phyloP scores from a whole-genome alignment of 2,797 vertebrate genomes.

The Spinibarbus caldwelli region DNA sequence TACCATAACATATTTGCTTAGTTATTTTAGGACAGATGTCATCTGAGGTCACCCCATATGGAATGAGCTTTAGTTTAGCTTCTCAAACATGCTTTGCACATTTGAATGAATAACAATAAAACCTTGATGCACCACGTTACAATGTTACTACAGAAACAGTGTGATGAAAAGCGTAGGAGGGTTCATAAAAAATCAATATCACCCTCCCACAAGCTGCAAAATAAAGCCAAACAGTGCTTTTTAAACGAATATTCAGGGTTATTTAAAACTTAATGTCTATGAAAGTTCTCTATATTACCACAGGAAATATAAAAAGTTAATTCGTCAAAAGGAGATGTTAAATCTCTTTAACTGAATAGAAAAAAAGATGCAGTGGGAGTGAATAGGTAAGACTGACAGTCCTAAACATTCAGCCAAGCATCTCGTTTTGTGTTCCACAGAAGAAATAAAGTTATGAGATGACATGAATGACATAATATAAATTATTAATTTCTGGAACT shows the following conservation, averaged over 20 bases:
- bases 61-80: neutral
- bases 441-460: neutral
- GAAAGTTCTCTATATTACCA: neutral
- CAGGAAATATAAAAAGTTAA: neutral
- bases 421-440: neutral
- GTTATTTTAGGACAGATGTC: neutral
- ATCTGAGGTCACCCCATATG: neutral
- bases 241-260: neutral
- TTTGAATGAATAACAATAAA: constrained; percentile 8
- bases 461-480: neutral
- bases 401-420: neutral
- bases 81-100: neutral
- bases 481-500: neutral
- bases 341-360: neutral
- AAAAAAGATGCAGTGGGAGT: neutral
- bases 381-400: neutral
- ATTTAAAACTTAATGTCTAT: neutral
- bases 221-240: neutral
- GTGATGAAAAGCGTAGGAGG: constrained; percentile 26
- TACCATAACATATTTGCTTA: neutral
- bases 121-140: neutral
- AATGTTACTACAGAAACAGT: neutral
- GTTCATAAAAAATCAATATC: neutral
- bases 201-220: neutral
- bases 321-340: neutral